These are phyloP conservation scores for Philonicus albiceps DNA, from an alignment of 2,888 invertebrate species.

Conservation along the genomic window DNA sequence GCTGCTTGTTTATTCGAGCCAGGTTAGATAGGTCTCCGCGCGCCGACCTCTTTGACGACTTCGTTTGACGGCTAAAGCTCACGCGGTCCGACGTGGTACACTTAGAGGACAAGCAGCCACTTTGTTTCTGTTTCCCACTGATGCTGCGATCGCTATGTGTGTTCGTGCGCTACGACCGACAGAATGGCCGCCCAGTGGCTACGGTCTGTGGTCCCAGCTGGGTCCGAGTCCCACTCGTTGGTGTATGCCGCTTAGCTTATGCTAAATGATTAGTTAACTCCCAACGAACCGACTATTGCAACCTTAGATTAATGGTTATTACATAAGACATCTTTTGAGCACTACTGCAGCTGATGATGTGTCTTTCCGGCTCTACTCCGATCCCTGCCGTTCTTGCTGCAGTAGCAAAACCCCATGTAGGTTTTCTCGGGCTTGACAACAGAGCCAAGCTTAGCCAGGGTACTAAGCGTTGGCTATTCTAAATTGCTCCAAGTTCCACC, in stretches of 20 bases:
- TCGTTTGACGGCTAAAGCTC: neutral
- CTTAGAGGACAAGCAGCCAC: slow-evolving; percentile 32
- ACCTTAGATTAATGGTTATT: slow-evolving; percentile 43
- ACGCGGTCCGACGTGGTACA: neutral
- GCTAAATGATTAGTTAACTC: slow-evolving; percentile 46
- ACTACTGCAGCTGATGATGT: neutral
- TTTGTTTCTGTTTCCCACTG: slow-evolving; percentile 6
- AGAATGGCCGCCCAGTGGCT: neutral
- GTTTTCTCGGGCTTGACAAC: too few relatives aligned
- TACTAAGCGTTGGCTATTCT: too few relatives aligned
- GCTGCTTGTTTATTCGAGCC: slow-evolving; percentile 22
- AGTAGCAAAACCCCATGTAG: too few relatives aligned
- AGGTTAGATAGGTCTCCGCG: slow-evolving; percentile 25
- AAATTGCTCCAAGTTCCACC: too few relatives aligned
- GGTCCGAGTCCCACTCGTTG: neutral
- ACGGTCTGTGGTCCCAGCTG: neutral
- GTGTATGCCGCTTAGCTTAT: neutral
- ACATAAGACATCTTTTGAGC: slow-evolving; percentile 19
- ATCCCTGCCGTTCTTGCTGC: neutral
- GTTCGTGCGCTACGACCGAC: neutral
- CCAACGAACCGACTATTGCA: slow-evolving; percentile 42
- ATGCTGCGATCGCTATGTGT: neutral
- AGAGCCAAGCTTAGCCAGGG: too few relatives aligned
- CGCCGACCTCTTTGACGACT: neutral
- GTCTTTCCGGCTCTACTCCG: neutral